Evolutionary conservation across 1,140 invertebrate genomes (phyloP).

Genomic region (Hyposmocoma kahamanoa): DNA sequence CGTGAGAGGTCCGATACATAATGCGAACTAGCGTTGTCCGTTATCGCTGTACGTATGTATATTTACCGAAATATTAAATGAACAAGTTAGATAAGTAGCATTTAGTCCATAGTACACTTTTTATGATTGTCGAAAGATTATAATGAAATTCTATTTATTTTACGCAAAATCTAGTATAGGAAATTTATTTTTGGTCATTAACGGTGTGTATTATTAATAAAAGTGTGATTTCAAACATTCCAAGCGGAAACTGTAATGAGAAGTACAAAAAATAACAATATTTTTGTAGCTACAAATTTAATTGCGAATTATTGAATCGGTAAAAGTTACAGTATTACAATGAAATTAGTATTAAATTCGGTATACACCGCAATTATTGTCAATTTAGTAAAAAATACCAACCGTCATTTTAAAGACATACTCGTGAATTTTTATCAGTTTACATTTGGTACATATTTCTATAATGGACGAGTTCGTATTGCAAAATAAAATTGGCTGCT

Average conservation of each 20-base stretch:
- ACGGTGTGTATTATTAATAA: slow-evolving; percentile 48
- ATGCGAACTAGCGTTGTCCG: no score
- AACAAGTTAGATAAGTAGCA: slow-evolving; percentile 45
- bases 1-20: no score
- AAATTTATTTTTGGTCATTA: slow-evolving; percentile 42
- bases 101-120: slow-evolving; percentile 38
- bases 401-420: not conserved
- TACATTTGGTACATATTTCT: slow-evolving; percentile 49
- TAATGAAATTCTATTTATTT: slow-evolving; percentile 60
- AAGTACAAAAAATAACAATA: slow-evolving; percentile 70
- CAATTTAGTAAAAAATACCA: slow-evolving; percentile 35
- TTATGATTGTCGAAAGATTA: slow-evolving; percentile 27
- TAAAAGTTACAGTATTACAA: slow-evolving; percentile 59
- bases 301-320: slow-evolving; percentile 43
- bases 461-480: slow-evolving; percentile 41
- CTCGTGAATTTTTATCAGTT: slow-evolving; percentile 37
- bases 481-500: slow-evolving; percentile 39
- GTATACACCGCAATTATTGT: slow-evolving; percentile 25
- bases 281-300: slow-evolving; percentile 61
- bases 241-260: slow-evolving; percentile 61
- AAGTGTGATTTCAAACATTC: slow-evolving; percentile 69
- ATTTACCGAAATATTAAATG: slow-evolving; percentile 42
- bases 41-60: slow-evolving; percentile 34
- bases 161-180: slow-evolving; percentile 40
- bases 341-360: slow-evolving; percentile 44